Percentiles rank a stretch among this genome's conserved stretches.
Conservation (phyloP, 2,888 invertebrate genomes). For the Eupeodes latifasciatus region DNA sequence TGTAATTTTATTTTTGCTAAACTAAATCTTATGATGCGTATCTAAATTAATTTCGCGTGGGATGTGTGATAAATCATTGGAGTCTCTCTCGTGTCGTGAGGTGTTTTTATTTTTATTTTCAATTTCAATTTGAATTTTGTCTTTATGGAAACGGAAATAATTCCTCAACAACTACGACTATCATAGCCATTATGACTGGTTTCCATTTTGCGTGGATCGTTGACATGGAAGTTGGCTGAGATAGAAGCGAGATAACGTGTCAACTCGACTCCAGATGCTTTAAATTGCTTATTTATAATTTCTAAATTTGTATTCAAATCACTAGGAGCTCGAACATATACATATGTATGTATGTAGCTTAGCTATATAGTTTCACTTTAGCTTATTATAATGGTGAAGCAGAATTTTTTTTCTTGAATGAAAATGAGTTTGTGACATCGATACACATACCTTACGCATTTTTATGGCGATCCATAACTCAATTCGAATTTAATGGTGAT, state of each 20-base stretch:
- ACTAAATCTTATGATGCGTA: constrained; percentile 41
- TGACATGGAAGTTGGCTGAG: constrained; percentile 46
- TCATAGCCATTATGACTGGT: constrained; percentile 56
- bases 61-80: constrained; percentile 64
- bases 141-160: constrained; percentile 61
- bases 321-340: not conserved
- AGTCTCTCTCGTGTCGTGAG: constrained; percentile 31
- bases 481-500: constrained; percentile 30
- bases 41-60: constrained; percentile 57
- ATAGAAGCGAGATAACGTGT: constrained; percentile 14
- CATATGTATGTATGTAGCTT: too few relatives aligned
- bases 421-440: constrained; percentile 38
- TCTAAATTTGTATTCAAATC: constrained; percentile 62
- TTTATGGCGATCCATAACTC: constrained; percentile 25
- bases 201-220: constrained; percentile 68
- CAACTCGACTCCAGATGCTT: constrained; percentile 40
- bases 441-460: constrained; percentile 12
- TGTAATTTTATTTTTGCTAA: not conserved
- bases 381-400: not conserved
- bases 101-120: constrained; percentile 11
- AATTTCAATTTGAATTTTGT: not conserved
- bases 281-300: constrained; percentile 19
- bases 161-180: constrained; percentile 35
- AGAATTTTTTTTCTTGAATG: constrained; percentile 10
- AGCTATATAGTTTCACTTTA: constrained; percentile 11